Base-by-base conservation (phyloP, 2,113 vertebrate species). In the Phasianus colchicus region DNA sequence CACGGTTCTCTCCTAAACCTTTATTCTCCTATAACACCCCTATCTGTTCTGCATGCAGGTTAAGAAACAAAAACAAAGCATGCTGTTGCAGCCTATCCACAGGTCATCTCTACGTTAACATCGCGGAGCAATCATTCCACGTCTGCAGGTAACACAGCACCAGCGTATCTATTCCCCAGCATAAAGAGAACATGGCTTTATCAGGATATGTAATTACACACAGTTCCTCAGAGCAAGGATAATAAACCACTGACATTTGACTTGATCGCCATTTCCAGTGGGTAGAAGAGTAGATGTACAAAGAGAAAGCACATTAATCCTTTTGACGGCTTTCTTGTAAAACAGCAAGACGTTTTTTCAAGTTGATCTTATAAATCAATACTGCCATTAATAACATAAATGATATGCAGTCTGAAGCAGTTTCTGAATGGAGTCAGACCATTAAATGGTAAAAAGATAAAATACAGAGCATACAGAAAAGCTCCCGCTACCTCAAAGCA, bases 361-460 rank as follows among this genome's bases (percentile, higher is more conserved):
- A 92, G 67, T 18, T 84, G 76, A 86, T 88, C 58, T 78, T 66
- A 66, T 45, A 88, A 90, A 94, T 92, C 94, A 92, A 90, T 90
- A 88, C 30, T 45, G 43, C 58, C 66, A 63, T 90, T 90, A 94
- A 90, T 75, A 84, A 86, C 38, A 93, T 57, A 89, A 87, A 89
- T 24, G 63, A 73, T 17, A 67, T 1, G 4, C 80, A 80, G 92
- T 19, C 66, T 47, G 77, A 95, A 96, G 79, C 45, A 58, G 71
- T 97, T 92, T 94, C 94, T 96, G 90, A 92, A 90, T 57, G 58
- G 94, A 93, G 61, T 90, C 90, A 96, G 71, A 87, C 79, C 94
- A 93, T 93, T 96, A 97, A 93, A 83, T 5, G 48, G 60, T 65
- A 94, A 89, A 78, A 67, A 91, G 85, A 89, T 92, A 92, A 90